Percentiles rank a stretch among this genome's conserved stretches.
Conservation (phyloP, 2,113 vertebrate genomes). For the Saguinus imperator region DNA sequence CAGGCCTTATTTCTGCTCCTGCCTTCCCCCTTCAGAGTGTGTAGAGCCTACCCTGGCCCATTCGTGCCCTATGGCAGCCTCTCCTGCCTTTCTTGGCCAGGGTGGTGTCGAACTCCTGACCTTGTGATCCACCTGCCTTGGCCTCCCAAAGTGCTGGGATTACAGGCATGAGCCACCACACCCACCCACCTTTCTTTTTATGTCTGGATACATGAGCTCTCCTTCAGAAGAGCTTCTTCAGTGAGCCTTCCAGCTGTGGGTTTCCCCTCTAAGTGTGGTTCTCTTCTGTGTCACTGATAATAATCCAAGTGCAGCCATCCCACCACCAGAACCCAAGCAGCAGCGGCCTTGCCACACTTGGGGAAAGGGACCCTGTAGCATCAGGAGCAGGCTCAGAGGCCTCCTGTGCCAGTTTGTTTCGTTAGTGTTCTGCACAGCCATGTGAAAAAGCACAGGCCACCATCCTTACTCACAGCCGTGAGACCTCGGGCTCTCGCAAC, state of each 20-base stretch:
- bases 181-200: background rate
- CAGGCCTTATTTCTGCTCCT: background rate
- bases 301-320: background rate
- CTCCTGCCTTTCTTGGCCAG: background rate
- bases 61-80: rapidly evolving
- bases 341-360: rapidly evolving
- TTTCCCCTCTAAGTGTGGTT: background rate
- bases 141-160: no score
- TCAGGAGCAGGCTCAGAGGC: background rate
- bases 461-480: rapidly evolving
- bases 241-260: background rate
- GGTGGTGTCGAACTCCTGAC: no score
- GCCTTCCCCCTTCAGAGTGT: background rate
- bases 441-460: rapidly evolving
- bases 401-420: rapidly evolving
- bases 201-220: background rate
- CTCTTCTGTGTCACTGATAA: background rate
- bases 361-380: background rate
- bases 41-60: background rate
- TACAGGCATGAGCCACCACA: no score
- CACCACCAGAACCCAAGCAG: background rate
- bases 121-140: no score
- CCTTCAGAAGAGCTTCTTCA: background rate
- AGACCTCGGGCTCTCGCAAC: background rate
- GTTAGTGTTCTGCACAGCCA: background rate